Percentiles rank a stretch among this genome's conserved stretches.
Conservation (phyloP, 2,888 invertebrate species). For the Drosophila infuscata region DNA sequence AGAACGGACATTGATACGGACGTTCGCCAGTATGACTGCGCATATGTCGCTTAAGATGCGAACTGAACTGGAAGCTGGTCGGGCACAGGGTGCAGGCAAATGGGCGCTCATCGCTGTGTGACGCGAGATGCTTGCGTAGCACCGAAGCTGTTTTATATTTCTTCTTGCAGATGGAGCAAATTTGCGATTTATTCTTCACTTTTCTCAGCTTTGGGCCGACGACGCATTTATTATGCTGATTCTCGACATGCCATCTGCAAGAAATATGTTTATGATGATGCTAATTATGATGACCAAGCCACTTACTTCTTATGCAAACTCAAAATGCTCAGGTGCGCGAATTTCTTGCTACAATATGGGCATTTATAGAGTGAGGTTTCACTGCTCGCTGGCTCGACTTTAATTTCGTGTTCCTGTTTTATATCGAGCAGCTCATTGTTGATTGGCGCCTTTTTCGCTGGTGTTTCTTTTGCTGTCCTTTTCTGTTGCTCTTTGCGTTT, state of each 20-base stretch:
- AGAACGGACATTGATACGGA: slow-evolving; percentile 36
- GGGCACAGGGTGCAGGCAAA: slow-evolving; percentile 13
- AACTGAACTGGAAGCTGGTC: background rate
- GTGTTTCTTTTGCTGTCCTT: background rate
- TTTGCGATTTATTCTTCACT: background rate
- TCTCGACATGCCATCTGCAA: slow-evolving; percentile 31
- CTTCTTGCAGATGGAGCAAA: slow-evolving; percentile 10
- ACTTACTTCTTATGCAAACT: slow-evolving; percentile 36
- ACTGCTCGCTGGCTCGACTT: background rate
- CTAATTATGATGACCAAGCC: background rate
- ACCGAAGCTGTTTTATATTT: background rate
- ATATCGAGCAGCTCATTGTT: background rate
- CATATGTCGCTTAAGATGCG: slow-evolving; percentile 17
- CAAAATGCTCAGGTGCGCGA: slow-evolving; percentile 25
- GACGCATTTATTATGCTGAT: background rate
- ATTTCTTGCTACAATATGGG: slow-evolving; percentile 20
- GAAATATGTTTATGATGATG: background rate
- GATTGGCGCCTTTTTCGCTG: background rate
- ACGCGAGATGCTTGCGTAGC: slow-evolving; percentile 5
- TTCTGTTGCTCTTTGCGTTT: background rate
- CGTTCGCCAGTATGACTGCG: slow-evolving; percentile 40
- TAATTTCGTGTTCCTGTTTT: background rate
- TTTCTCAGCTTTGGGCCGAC: background rate
- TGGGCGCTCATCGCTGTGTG: slow-evolving; percentile 8
- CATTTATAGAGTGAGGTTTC: slow-evolving; percentile 14